These are phyloP conservation scores for Gila robusta DNA, from an alignment of 2,797 vertebrate genomes.

Conservation along the genomic window DNA sequence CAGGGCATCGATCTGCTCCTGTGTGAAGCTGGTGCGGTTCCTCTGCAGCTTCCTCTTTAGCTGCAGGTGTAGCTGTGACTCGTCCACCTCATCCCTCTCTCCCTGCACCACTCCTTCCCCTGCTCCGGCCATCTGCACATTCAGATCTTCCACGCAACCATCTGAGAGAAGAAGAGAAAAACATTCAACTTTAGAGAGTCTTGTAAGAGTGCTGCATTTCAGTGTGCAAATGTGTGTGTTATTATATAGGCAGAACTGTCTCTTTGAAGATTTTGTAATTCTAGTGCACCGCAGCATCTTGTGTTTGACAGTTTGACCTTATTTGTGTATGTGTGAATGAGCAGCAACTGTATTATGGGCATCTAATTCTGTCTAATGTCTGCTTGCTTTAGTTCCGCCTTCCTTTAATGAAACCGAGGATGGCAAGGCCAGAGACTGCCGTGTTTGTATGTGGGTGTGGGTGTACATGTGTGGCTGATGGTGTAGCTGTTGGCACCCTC, in stretches of 20 bases:
- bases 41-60: constrained; percentile 89
- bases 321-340: constrained; percentile 48
- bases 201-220: neutral
- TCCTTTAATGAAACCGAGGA: constrained; percentile 31
- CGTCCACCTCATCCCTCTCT: constrained; percentile 69
- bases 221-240: neutral
- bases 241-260: constrained; percentile 14
- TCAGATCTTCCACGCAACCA: constrained; percentile 72
- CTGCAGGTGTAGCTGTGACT: constrained; percentile 86
- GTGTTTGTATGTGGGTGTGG: constrained; percentile 38
- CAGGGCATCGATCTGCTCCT: constrained; percentile 89
- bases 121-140: constrained; percentile 54
- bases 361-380: constrained; percentile 35
- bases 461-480: constrained; percentile 38
- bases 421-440: constrained; percentile 23
- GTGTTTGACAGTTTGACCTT: constrained; percentile 54
- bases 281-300: constrained; percentile 16
- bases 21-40: constrained; percentile 88
- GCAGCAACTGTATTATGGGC: constrained; percentile 42
- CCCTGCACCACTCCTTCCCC: constrained; percentile 56
- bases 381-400: constrained; percentile 30
- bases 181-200: neutral
- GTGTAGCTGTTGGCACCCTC: constrained; percentile 55
- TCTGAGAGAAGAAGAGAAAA: constrained; percentile 59
- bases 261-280: neutral